Percentiles rank a stretch among this genome's conserved stretches.
phyloP scores from a whole-genome alignment of 2,888 invertebrate genomes.

The Melieria omissa region DNA sequence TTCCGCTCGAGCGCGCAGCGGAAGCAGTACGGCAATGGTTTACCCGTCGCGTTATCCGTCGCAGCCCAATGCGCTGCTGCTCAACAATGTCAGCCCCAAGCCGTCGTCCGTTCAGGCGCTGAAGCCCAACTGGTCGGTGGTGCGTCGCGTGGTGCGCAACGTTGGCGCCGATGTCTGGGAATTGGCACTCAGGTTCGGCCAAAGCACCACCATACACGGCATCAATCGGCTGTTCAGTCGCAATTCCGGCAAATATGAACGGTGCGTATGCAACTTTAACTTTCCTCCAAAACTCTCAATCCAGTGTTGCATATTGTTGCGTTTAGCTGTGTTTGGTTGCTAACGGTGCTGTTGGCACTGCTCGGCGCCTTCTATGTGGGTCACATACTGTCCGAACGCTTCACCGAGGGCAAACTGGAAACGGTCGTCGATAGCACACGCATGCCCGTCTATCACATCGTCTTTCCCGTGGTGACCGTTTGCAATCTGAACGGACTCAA shows the following conservation, averaged over 20 bases:
- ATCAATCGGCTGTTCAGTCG: conserved; percentile 55
- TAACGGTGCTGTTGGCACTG: conserved; percentile 56
- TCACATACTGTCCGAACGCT: conserved; percentile 59
- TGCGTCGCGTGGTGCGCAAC: background rate
- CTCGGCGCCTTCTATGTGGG: conserved; percentile 59
- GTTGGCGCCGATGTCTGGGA: conserved; percentile 43
- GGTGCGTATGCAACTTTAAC: conserved; percentile 37
- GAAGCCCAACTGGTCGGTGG: conserved; percentile 2
- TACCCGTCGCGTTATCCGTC: conserved; percentile 37
- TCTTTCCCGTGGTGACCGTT: conserved; percentile 63
- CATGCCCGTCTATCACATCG: conserved; percentile 58
- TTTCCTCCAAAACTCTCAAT: background rate
- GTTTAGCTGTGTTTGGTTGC: conserved; percentile 57
- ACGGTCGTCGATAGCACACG: conserved; percentile 65
- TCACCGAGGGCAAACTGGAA: conserved; percentile 57
- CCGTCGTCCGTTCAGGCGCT: conserved; percentile 24
- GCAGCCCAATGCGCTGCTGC: conserved; percentile 39
- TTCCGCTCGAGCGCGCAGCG: too few relatives aligned
- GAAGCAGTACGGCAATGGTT: conserved; percentile 27
- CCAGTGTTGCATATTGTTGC: background rate
- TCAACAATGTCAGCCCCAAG: conserved; percentile 14
- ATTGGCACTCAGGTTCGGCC: conserved; percentile 54
- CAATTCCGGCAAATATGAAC: conserved; percentile 45
- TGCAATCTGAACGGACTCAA: conserved; percentile 64
- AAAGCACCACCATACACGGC: conserved; percentile 60